Conservation (phyloP, 1,140 invertebrate genomes). For the Phenacoccus solenopsis region DNA sequence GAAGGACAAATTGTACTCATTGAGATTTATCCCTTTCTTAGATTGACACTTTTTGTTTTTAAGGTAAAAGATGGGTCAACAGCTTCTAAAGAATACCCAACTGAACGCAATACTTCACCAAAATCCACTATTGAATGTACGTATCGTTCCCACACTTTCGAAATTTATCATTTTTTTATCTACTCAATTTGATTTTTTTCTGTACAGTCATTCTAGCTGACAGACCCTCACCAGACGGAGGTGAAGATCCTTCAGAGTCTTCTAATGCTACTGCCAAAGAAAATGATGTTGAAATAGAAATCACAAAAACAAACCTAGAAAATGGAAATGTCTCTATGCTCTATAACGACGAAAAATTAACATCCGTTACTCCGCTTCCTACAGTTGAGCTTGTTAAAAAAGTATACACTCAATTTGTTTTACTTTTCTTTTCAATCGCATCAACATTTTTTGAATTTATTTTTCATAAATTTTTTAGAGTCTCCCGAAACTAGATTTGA, state of each 20-base stretch:
- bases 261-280: not conserved
- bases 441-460: too few species aligned
- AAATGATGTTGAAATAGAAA: too few species aligned
- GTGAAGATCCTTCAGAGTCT: conserved; percentile 51
- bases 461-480: not conserved
- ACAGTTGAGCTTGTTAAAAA: too few species aligned
- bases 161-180: not conserved
- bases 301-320: too few species aligned
- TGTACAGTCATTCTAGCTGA: conserved; percentile 43
- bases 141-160: conserved; percentile 26
- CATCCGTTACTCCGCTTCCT: too few species aligned
- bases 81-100: not conserved
- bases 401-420: too few species aligned
- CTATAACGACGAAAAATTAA: too few species aligned
- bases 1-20: too few species aligned
- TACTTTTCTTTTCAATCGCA: too few species aligned
- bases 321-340: too few species aligned
- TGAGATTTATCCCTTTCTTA: not conserved
- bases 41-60: conserved; percentile 26
- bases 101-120: not conserved
- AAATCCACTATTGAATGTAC: conserved; percentile 27
- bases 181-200: conserved; percentile 16
- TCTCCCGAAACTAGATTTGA: not conserved
- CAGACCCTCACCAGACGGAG: conserved; percentile 64
- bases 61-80: conserved; percentile 6